Evolutionary conservation across 2,113 vertebrate species (phyloP).

Genomic region (Burhinus bistriatus): DNA sequence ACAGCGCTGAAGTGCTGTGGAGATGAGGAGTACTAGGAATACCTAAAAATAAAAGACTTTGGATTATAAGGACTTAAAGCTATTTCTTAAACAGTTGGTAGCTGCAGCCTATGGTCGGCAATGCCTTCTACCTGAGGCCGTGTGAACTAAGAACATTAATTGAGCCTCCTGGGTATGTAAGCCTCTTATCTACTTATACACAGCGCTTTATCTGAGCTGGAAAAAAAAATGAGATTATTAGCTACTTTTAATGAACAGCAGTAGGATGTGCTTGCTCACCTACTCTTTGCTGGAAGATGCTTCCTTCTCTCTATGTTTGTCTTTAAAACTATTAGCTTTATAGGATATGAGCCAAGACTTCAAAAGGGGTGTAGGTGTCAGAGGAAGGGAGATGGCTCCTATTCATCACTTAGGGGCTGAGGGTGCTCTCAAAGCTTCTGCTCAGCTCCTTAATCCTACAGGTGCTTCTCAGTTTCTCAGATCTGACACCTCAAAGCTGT

Average conservation of each 20-base stretch:
- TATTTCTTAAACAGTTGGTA: constrained; percentile 8
- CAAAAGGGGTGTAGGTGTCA: not conserved
- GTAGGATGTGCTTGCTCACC: not conserved
- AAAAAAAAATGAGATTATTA: constrained; percentile 23
- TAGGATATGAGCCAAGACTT: not conserved
- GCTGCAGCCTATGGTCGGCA: constrained; percentile 33
- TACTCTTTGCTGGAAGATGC: not conserved
- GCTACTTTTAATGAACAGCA: constrained; percentile 52
- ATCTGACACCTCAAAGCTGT: not conserved
- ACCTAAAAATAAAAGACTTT: constrained; percentile 10
- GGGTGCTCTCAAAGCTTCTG: not conserved
- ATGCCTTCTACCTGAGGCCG: not conserved
- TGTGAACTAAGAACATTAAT: constrained; percentile 50
- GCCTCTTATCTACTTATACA: constrained; percentile 60
- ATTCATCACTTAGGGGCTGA: not conserved
- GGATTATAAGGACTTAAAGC: not conserved
- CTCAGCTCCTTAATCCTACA: not conserved
- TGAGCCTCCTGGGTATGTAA: constrained; percentile 59
- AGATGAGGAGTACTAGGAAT: not conserved
- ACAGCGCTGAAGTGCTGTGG: not conserved
- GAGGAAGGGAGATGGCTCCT: not conserved
- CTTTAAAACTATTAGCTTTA: not conserved
- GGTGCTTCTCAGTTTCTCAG: not conserved
- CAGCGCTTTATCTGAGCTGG: not conserved
- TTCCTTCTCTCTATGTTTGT: not conserved